These are phyloP conservation scores for Anguilla megastoma DNA, from an alignment of 2,797 vertebrate species.

Conservation along the genomic window DNA sequence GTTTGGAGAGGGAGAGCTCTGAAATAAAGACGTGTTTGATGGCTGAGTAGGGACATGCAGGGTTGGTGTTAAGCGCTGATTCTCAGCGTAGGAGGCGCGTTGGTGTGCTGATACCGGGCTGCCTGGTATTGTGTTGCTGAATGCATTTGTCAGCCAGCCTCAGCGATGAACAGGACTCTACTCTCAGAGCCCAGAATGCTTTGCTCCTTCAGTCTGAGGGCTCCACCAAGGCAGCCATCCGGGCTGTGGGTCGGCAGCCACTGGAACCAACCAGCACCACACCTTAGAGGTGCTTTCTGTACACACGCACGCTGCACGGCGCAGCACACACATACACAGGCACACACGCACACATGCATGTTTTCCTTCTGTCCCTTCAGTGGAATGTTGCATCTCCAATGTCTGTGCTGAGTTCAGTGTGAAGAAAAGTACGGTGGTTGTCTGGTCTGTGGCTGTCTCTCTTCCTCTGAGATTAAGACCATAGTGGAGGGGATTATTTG, in stretches of 20 bases:
- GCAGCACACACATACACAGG: neutral
- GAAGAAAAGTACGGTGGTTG: neutral
- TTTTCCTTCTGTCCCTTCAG: constrained; percentile 21
- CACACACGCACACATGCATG: neutral
- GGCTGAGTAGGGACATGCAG: neutral
- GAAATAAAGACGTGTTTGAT: neutral
- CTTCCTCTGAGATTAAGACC: neutral
- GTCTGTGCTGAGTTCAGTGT: neutral
- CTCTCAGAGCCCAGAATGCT: neutral
- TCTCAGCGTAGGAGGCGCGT: neutral
- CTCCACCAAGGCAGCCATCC: neutral
- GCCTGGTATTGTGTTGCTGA: neutral
- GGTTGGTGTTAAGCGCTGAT: neutral
- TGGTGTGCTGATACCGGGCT: neutral
- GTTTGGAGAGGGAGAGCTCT: neutral
- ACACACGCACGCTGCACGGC: neutral
- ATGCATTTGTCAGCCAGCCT: neutral
- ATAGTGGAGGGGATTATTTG: neutral
- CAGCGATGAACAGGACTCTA: neutral
- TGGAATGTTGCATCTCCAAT: neutral
- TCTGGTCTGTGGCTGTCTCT: neutral
- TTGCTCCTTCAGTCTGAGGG: neutral
- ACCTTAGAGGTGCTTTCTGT: neutral
- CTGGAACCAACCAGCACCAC: no score
- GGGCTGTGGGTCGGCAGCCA: neutral